phyloP scores from a whole-genome alignment of 2,797 vertebrate species.

The Tympanoctomys barrerae region DNA sequence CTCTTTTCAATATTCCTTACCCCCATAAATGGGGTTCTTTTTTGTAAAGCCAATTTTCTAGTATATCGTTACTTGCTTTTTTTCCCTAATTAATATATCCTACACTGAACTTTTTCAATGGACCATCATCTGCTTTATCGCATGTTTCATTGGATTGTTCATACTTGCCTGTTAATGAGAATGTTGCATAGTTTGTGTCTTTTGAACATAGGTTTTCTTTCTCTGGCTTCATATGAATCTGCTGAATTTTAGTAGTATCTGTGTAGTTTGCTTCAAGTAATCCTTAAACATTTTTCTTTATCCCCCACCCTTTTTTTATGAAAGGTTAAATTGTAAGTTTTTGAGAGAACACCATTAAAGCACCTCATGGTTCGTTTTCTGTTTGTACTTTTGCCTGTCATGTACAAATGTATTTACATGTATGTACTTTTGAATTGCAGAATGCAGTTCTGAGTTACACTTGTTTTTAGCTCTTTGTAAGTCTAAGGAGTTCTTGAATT shows the following conservation, averaged over 20 bases:
- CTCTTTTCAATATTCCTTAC: slow-evolving; percentile 49
- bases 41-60: slow-evolving; percentile 67
- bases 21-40: slow-evolving; percentile 13
- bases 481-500: slow-evolving; percentile 72
- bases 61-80: slow-evolving; percentile 11
- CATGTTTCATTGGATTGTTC: slow-evolving; percentile 99
- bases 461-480: slow-evolving; percentile 74
- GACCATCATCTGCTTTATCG: slow-evolving; percentile 99
- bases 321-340: slow-evolving; percentile 94
- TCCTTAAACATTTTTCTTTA: slow-evolving; percentile 91
- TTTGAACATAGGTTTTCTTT: slow-evolving; percentile 97
- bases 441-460: slow-evolving; percentile 79
- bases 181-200: slow-evolving; percentile 99
- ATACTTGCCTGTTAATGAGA: slow-evolving; percentile 99
- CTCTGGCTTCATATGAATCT: slow-evolving; percentile 97
- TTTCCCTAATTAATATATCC: slow-evolving; percentile 90
- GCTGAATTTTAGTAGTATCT: slow-evolving; percentile 98
- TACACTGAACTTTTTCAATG: slow-evolving; percentile 95
- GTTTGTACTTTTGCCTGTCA: slow-evolving; percentile 78
- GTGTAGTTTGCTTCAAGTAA: slow-evolving; percentile 99
- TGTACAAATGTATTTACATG: slow-evolving; percentile 83
- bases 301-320: slow-evolving; percentile 91
- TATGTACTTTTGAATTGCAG: slow-evolving; percentile 81
- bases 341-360: slow-evolving; percentile 96
- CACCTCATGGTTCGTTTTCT: slow-evolving; percentile 83